Evolutionary conservation across 1,140 invertebrate genomes (phyloP).

Genomic region (Drosophila arawakana): DNA sequence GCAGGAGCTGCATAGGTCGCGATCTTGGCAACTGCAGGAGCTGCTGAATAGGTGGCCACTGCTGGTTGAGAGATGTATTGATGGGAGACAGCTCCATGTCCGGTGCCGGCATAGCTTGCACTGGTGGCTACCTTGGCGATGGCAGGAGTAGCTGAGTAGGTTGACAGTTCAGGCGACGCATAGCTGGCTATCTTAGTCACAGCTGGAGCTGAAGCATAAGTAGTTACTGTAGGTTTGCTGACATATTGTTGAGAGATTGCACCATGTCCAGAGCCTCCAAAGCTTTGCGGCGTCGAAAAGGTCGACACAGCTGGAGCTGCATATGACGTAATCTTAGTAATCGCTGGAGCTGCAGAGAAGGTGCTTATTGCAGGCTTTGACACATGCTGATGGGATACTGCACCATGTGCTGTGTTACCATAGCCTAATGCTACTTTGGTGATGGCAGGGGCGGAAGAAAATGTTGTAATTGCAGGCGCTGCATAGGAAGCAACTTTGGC

Average conservation of each 20-base stretch:
- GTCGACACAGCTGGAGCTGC: neutral
- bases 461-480: conserved; percentile 17
- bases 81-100: conserved; percentile 60
- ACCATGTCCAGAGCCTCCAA: conserved; percentile 35
- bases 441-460: conserved; percentile 19
- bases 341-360: too few species aligned
- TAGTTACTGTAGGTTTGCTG: conserved; percentile 51
- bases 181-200: conserved; percentile 47
- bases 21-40: conserved; percentile 26
- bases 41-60: conserved; percentile 37
- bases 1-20: conserved; percentile 52
- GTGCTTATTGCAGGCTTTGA: too few species aligned
- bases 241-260: conserved; percentile 63
- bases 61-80: conserved; percentile 64
- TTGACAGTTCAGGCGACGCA: conserved; percentile 43
- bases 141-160: conserved; percentile 16
- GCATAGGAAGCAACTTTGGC: conserved; percentile 38
- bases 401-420: too few species aligned
- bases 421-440: conserved; percentile 27
- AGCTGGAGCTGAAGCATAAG: conserved; percentile 47
- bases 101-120: conserved; percentile 42
- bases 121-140: conserved; percentile 20
- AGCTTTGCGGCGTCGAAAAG: conserved; percentile 9
- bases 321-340: too few species aligned
- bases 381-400: too few species aligned